phyloP scores from a whole-genome alignment of 2,797 vertebrate species.

The Pitangus sulphuratus region DNA sequence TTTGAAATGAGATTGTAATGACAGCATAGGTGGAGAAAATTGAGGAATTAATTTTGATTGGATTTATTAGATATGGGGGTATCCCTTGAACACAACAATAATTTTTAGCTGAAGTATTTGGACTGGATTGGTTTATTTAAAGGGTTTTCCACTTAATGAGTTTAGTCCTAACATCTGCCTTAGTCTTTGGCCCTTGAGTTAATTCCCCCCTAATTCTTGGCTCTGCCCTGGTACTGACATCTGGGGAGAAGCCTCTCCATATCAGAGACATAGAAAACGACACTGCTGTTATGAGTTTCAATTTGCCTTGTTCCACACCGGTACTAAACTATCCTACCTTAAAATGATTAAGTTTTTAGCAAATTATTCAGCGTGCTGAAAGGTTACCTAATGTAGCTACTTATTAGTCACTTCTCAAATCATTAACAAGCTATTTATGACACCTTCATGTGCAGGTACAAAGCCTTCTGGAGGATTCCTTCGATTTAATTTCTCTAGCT shows the following conservation, averaged over 20 bases:
- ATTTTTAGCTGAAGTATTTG: not conserved
- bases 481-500: constrained; percentile 43
- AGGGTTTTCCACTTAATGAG: not conserved
- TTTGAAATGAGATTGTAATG: not conserved
- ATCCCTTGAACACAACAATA: not conserved
- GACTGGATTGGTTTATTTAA: not conserved
- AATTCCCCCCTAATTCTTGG: not conserved
- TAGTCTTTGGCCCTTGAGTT: not conserved
- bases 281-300: not conserved
- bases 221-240: not conserved
- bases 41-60: not conserved
- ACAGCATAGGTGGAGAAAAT: not conserved
- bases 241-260: not conserved
- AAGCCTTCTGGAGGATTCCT: constrained; percentile 53
- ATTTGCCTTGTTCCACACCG: not conserved
- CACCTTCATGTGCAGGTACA: constrained; percentile 47
- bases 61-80: not conserved
- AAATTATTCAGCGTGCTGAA: constrained; percentile 18
- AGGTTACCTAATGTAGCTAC: constrained; percentile 50
- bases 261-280: not conserved
- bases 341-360: not conserved
- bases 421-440: constrained; percentile 48
- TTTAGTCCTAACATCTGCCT: not conserved
- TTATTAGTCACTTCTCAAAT: constrained; percentile 40
- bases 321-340: not conserved